phyloP scores from a whole-genome alignment of 2,888 invertebrate genomes.

The Fissipunctia ypsillon region DNA sequence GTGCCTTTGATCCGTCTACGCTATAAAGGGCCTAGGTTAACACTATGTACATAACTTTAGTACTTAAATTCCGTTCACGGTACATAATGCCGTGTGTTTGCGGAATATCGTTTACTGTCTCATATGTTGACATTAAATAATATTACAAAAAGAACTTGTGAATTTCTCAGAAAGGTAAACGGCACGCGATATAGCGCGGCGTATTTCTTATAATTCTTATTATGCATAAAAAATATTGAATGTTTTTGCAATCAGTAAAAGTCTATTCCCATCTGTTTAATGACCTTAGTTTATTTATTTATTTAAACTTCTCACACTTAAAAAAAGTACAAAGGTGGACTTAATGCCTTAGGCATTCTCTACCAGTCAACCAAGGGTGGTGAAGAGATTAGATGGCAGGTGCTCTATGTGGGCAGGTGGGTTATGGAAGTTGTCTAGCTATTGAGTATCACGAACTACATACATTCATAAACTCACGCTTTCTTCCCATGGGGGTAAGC shows the following conservation, averaged over 20 bases:
- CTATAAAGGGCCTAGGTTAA: constrained; percentile 15
- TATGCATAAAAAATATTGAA: constrained; percentile 12
- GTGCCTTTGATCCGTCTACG: constrained; percentile 24
- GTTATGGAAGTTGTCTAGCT: neutral
- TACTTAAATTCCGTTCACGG: constrained; percentile 31
- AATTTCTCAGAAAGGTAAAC: constrained; percentile 44
- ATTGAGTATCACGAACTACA: neutral
- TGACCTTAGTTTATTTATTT: no score
- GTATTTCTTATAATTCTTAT: constrained; percentile 26
- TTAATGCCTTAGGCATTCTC: no score
- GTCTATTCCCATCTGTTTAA: neutral
- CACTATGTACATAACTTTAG: constrained; percentile 34
- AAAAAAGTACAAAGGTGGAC: no score
- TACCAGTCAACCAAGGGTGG: no score
- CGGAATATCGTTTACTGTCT: constrained; percentile 52
- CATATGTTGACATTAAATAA: constrained; percentile 59
- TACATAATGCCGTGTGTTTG: constrained; percentile 49
- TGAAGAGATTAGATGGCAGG: no score
- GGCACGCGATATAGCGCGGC: constrained; percentile 47
- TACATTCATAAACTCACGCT: no score
- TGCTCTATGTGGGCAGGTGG: no score
- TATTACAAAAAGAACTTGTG: constrained; percentile 56
- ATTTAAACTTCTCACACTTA: no score
- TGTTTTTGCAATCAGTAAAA: neutral
- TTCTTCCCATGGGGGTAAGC: neutral